Evolutionary conservation across 2,888 invertebrate genomes (phyloP).

Genomic region (Autographa gamma): DNA sequence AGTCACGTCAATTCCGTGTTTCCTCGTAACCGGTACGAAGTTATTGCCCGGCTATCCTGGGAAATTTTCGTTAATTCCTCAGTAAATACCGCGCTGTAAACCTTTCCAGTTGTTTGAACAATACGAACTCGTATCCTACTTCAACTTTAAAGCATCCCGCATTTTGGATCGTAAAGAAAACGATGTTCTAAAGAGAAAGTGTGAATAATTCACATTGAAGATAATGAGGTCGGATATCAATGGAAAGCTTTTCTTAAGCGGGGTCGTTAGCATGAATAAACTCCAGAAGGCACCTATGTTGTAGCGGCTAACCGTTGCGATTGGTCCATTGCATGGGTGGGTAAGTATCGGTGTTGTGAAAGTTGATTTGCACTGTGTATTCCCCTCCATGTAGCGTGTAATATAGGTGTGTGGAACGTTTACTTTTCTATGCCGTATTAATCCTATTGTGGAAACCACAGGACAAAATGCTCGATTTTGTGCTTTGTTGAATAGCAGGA

Average conservation of each 20-base stretch:
- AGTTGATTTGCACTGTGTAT: constrained; percentile 77
- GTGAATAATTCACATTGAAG: constrained; percentile 74
- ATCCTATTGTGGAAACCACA: constrained; percentile 18
- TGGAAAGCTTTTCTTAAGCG: constrained; percentile 61
- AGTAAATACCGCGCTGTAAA: constrained; percentile 59
- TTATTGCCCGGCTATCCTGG: constrained; percentile 67
- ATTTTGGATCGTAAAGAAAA: constrained; percentile 34
- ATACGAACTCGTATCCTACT: constrained; percentile 21
- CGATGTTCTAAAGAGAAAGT: constrained; percentile 53
- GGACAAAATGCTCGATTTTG: neutral
- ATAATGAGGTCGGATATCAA: constrained; percentile 71
- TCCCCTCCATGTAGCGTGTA: constrained; percentile 58
- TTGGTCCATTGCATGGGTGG: constrained; percentile 65
- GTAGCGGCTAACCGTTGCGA: constrained; percentile 60
- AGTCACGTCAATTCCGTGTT: constrained; percentile 79
- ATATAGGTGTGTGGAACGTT: constrained; percentile 56
- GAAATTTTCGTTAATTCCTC: constrained; percentile 66
- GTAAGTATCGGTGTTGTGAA: constrained; percentile 76
- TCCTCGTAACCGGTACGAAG: constrained; percentile 77
- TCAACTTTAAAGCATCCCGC: constrained; percentile 22
- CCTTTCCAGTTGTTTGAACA: constrained; percentile 45
- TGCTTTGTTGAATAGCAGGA: neutral
- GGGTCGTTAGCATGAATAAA: constrained; percentile 71
- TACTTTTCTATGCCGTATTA: constrained; percentile 62
- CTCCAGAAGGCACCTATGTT: constrained; percentile 59